These are phyloP conservation scores for Eufriesea mexicana DNA, from an alignment of 1,140 invertebrate genomes.

Conservation along the genomic window DNA sequence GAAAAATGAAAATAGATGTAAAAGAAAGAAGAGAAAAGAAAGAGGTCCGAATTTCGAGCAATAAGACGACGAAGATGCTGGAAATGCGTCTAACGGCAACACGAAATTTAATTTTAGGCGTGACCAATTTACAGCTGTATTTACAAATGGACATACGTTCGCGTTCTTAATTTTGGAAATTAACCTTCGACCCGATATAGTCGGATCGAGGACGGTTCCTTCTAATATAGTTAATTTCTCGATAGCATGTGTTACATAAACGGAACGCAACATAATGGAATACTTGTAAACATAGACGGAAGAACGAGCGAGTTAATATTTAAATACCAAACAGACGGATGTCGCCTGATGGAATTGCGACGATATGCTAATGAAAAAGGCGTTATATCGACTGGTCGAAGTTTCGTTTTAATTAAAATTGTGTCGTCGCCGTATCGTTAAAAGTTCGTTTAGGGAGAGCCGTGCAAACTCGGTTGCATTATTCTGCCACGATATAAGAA, in stretches of 20 bases:
- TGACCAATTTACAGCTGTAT: neutral
- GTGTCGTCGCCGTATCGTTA: neutral
- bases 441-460: neutral
- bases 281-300: neutral
- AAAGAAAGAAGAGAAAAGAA: neutral
- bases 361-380: neutral
- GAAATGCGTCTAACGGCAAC: neutral
- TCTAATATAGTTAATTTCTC: neutral
- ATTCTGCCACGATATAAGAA: neutral
- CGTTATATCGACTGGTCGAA: neutral
- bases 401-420: neutral
- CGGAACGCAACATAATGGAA: neutral
- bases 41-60: neutral
- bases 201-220: neutral
- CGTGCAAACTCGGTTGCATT: neutral
- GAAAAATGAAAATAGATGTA: too few species aligned
- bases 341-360: neutral
- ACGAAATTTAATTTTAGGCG: neutral
- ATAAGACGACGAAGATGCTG: neutral
- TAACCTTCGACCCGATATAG: neutral
- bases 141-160: too few species aligned
- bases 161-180: neutral
- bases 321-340: neutral
- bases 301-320: neutral
- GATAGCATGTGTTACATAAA: neutral